Percentiles rank a stretch among this genome's conserved stretches.
phyloP scores from a whole-genome alignment of 2,797 vertebrate genomes.

The Pantherophis vulpinus region DNA sequence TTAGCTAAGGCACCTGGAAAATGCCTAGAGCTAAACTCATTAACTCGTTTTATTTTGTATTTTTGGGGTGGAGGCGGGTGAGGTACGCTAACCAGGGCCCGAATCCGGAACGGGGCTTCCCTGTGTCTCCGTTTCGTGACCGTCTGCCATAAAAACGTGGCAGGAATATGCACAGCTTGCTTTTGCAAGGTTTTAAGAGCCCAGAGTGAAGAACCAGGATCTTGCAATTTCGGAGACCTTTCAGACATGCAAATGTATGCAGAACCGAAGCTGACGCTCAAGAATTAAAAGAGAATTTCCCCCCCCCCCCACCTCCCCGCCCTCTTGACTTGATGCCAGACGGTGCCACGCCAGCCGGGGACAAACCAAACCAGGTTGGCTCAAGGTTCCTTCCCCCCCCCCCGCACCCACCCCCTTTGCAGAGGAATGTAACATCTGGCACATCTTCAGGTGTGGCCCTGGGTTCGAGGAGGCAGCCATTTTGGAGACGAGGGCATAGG shows the following conservation, averaged over 20 bases:
- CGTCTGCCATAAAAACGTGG: too few relatives aligned
- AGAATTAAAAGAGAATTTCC: neutral
- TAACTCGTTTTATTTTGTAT: neutral
- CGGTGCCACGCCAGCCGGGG: too few relatives aligned
- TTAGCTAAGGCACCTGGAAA: neutral
- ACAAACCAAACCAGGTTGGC: neutral
- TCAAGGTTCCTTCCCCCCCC: neutral
- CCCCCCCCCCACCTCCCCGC: neutral
- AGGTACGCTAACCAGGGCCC: neutral
- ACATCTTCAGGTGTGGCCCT: neutral
- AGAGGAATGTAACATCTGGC: too few relatives aligned
- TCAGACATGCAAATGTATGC: neutral
- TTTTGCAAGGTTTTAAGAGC: too few relatives aligned
- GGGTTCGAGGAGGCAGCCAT: neutral
- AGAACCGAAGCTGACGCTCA: neutral
- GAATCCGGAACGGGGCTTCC: neutral
- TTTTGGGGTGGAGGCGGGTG: too few relatives aligned
- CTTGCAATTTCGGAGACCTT: neutral
- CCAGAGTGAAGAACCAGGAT: neutral
- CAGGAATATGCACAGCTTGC: too few relatives aligned
- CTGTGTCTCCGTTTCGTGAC: neutral
- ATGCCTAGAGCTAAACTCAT: neutral
- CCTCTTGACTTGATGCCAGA: neutral
- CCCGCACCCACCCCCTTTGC: rapidly evolving
- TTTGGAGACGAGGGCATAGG: neutral